Conservation (phyloP, 2,113 vertebrate genomes). For the Aphyosemion australe region DNA sequence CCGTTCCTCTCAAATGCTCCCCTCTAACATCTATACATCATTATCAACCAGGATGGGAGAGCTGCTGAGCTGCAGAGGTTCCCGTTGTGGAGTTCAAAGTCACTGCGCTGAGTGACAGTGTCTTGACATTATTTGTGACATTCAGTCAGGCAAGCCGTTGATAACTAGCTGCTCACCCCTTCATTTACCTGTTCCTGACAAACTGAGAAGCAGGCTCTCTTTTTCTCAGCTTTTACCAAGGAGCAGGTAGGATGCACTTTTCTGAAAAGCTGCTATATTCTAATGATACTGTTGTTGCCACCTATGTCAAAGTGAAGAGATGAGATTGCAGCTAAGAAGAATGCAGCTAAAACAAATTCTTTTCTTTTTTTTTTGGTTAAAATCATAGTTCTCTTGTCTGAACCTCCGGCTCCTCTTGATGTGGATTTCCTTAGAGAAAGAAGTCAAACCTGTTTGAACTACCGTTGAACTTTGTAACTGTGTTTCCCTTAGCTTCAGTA, state of each 20-base stretch:
- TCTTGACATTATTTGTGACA: slow-evolving; percentile 41
- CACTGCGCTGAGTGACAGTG: slow-evolving; percentile 23
- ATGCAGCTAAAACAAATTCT: slow-evolving; percentile 17
- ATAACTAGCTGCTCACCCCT: slow-evolving; percentile 48
- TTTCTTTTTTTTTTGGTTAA: slow-evolving; percentile 25
- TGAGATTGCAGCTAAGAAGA: slow-evolving; percentile 15
- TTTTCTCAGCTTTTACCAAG: slow-evolving; percentile 43
- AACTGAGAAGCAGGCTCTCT: slow-evolving; percentile 32
- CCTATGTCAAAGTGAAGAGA: slow-evolving; percentile 22
- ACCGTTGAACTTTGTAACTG: slow-evolving; percentile 45
- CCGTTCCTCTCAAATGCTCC: slow-evolving; percentile 25
- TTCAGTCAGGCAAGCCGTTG: slow-evolving; percentile 36
- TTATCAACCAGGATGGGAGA: slow-evolving; percentile 22
- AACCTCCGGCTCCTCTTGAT: slow-evolving; percentile 39
- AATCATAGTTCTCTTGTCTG: slow-evolving; percentile 18
- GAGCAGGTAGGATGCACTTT: not conserved
- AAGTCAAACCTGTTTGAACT: slow-evolving; percentile 56
- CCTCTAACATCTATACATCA: slow-evolving; percentile 42
- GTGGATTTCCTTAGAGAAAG: slow-evolving; percentile 27
- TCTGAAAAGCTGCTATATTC: slow-evolving; percentile 10
- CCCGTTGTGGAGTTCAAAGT: slow-evolving; percentile 29
- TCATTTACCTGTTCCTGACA: slow-evolving; percentile 45
- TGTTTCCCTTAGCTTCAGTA: slow-evolving; percentile 20
- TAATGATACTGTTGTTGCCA: slow-evolving; percentile 13
- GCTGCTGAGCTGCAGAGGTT: slow-evolving; percentile 6